A percentile compares a stretch with the other conserved stretches of the same genome.
Conservation (phyloP, 2,113 vertebrate species). For the Cryptomyrus ogoouensis region DNA sequence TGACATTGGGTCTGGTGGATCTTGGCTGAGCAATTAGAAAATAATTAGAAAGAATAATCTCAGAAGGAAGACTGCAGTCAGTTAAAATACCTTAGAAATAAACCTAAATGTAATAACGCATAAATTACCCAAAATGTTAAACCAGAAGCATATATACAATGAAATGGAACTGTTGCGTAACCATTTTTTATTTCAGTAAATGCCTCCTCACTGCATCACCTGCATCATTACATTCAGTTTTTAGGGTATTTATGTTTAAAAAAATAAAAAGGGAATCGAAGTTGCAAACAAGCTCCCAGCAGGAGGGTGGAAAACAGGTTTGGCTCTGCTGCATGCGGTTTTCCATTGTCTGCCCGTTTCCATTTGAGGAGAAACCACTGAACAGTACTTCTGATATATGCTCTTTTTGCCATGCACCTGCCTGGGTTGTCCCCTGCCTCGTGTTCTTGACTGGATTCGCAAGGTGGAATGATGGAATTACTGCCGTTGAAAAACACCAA, state of each 20-base stretch:
- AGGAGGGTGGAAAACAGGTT: background rate
- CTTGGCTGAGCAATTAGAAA: background rate
- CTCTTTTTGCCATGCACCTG: background rate
- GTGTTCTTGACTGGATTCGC: background rate
- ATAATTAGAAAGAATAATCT: no score
- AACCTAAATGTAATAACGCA: background rate
- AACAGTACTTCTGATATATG: background rate
- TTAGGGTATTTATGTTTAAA: background rate
- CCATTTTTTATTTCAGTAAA: background rate
- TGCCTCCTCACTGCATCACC: background rate
- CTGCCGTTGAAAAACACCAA: background rate
- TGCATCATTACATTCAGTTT: background rate
- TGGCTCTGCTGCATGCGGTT: background rate
- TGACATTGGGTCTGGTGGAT: background rate
- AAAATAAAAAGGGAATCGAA: background rate
- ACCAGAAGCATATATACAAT: background rate
- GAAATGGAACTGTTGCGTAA: background rate
- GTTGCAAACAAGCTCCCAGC: background rate
- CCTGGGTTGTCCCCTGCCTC: background rate
- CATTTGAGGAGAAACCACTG: background rate
- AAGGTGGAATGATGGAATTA: background rate
- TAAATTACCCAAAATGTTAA: background rate
- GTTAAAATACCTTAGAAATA: background rate
- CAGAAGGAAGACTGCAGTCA: background rate
- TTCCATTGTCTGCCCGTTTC: background rate